Conservation (phyloP, 2,888 invertebrate species). For the Chironomus riparius region DNA sequence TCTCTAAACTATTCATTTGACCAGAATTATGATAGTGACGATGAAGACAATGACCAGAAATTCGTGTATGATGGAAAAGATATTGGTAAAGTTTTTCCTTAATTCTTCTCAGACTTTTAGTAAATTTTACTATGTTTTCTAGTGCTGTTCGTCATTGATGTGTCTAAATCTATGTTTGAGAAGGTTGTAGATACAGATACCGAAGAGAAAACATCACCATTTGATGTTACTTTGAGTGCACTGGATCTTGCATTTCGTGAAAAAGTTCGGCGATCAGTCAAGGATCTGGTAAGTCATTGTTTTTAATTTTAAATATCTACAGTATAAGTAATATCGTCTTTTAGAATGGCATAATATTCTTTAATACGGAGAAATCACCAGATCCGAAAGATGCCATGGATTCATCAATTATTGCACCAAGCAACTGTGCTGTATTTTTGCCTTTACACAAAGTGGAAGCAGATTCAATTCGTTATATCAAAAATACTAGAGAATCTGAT, state of each 20-base stretch:
- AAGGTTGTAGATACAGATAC: background rate
- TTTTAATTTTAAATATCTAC: too few relatives aligned
- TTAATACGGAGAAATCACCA: constrained; percentile 38
- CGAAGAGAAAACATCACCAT: background rate
- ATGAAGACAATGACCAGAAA: constrained; percentile 28
- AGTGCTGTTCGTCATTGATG: constrained; percentile 32
- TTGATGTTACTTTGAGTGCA: background rate
- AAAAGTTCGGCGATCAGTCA: background rate
- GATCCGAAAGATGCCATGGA: constrained; percentile 31
- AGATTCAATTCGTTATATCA: constrained; percentile 36
- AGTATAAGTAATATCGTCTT: too few relatives aligned
- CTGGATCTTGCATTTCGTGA: background rate
- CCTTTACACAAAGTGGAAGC: constrained; percentile 37
- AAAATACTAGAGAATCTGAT: constrained; percentile 34
- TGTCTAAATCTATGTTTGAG: constrained; percentile 22
- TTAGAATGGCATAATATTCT: constrained; percentile 35
- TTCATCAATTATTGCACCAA: constrained; percentile 33
- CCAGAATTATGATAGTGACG: constrained; percentile 22
- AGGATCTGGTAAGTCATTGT: background rate
- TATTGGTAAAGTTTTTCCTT: background rate
- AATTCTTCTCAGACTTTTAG: background rate
- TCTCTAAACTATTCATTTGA: background rate
- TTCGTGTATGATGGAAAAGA: constrained; percentile 25
- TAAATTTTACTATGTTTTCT: constrained; percentile 21
- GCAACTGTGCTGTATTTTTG: constrained; percentile 38